Evolutionary conservation across 2,113 vertebrate species (phyloP).

Genomic region (Oceanodroma tethys): DNA sequence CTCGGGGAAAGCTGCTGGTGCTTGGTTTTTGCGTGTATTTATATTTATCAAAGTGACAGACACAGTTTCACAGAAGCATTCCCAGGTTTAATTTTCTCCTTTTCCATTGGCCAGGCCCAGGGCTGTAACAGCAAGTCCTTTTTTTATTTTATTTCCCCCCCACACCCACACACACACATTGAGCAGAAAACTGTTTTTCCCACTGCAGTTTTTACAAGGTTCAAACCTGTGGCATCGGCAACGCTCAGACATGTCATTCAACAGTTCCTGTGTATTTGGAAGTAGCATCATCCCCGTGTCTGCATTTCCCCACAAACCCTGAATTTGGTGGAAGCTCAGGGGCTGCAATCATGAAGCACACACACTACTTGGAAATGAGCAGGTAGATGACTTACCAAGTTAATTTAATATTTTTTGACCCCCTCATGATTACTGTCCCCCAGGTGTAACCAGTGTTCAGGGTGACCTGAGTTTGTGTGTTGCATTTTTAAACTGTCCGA

Average conservation of each 20-base stretch:
- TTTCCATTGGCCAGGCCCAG: background rate
- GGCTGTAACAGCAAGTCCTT: background rate
- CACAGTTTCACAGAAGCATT: background rate
- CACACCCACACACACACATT: accelerated
- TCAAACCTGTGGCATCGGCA: accelerated
- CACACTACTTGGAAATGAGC: background rate
- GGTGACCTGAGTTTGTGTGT: background rate
- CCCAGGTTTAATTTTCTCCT: background rate
- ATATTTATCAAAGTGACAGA: background rate
- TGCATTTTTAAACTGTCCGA: background rate
- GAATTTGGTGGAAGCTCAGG: background rate
- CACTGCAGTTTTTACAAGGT: background rate
- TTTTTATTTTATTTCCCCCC: accelerated
- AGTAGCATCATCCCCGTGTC: background rate
- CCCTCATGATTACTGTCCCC: background rate
- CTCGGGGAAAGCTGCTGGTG: background rate
- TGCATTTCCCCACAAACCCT: background rate
- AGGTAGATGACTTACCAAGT: background rate
- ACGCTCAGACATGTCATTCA: accelerated
- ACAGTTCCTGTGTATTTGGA: background rate
- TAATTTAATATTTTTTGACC: background rate
- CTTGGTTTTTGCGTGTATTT: background rate
- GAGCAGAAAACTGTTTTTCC: background rate
- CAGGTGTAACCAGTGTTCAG: background rate
- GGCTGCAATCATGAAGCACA: background rate